phyloP scores from a whole-genome alignment of 2,797 vertebrate genomes.

The Macropus fuliginosus region DNA sequence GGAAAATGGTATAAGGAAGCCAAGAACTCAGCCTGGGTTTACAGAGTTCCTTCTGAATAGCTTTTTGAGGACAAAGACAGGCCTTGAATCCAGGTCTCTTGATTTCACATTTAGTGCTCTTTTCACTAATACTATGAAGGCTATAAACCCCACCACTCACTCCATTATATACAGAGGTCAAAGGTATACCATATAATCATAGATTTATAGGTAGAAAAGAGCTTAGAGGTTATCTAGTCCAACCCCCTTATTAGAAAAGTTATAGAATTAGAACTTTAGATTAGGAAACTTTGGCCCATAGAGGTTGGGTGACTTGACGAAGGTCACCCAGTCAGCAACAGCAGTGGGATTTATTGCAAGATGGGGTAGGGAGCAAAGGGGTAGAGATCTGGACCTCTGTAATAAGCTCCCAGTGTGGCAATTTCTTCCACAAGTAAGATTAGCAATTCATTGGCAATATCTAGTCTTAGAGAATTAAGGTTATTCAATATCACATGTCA shows the following conservation, averaged over 20 bases:
- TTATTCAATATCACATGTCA: not conserved
- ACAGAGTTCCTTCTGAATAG: not conserved
- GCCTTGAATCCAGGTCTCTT: not conserved
- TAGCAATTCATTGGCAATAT: not conserved
- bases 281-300: not conserved
- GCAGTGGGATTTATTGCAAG: no score
- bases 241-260: not conserved
- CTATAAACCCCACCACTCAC: not conserved
- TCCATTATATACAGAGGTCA: not conserved
- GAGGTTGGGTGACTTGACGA: not conserved
- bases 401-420: not conserved
- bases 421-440: not conserved
- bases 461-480: not conserved
- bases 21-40: not conserved
- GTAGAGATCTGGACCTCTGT: not conserved
- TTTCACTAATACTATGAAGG: not conserved
- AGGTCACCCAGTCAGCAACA: not conserved
- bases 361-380: not conserved
- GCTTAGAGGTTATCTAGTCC: not conserved
- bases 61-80: not conserved
- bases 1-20: not conserved
- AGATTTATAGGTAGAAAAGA: not conserved
- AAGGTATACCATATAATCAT: not conserved
- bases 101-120: not conserved
- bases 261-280: not conserved